A percentile compares a stretch with the other conserved stretches of the same genome.
phyloP scores from a whole-genome alignment of 92 coral and sea anemone species.

The Muricea muricata region DNA sequence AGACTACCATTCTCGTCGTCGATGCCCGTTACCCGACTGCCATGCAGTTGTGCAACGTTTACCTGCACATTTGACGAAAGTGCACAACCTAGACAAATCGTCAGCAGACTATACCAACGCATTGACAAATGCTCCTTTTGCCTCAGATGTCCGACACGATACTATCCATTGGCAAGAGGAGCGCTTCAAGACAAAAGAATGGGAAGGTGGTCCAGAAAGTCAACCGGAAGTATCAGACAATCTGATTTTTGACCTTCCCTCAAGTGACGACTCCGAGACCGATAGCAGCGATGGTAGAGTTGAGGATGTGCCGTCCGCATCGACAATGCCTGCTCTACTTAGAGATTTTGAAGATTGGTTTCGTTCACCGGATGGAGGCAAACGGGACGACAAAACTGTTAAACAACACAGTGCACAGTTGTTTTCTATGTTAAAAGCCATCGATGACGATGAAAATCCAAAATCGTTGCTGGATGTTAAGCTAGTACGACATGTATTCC shows the following conservation, averaged over 20 bases:
- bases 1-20: conserved; percentile 36
- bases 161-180: neutral
- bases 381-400: conserved; percentile 35
- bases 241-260: no score
- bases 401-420: conserved; percentile 55
- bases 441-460: conserved; percentile 25
- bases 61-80: conserved; percentile 35
- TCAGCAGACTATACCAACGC: conserved; percentile 3
- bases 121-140: neutral
- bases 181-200: no score
- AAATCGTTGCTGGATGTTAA: neutral
- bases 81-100: conserved; percentile 37
- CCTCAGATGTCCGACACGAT: neutral
- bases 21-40: conserved; percentile 47
- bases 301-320: no score
- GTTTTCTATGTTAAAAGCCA: neutral
- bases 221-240: no score
- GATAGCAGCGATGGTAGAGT: no score
- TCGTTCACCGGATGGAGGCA: conserved; percentile 60
- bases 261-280: no score
- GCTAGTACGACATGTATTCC: conserved; percentile 30
- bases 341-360: conserved; percentile 42
- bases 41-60: conserved; percentile 29
- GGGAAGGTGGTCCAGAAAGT: no score
- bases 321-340: no score